phyloP scores from a whole-genome alignment of 2,113 vertebrate species.

The Nannospalax galili region DNA sequence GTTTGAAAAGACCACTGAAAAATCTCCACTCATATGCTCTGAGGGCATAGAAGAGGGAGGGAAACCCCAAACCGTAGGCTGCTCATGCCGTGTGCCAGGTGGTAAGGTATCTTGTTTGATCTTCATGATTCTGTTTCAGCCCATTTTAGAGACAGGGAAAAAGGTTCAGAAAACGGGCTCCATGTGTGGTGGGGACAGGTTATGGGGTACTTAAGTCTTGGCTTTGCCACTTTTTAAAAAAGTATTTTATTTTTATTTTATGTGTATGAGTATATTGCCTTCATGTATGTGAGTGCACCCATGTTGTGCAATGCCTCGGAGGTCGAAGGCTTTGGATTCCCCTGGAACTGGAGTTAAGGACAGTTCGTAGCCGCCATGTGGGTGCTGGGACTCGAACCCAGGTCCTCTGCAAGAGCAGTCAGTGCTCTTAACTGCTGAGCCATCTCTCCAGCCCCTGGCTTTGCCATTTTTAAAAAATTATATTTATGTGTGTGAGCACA shows the following conservation, averaged over 20 bases:
- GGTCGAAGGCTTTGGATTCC: no score
- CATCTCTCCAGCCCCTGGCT: no score
- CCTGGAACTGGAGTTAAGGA: no score
- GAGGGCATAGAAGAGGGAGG: neutral
- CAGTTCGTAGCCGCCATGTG: no score
- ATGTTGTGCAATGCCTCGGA: no score
- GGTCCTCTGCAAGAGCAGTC: no score
- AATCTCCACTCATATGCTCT: neutral
- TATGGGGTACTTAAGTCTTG: neutral
- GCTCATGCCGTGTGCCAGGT: neutral
- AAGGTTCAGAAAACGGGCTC: neutral
- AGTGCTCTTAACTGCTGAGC: no score
- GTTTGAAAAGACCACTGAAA: neutral
- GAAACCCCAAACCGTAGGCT: neutral
- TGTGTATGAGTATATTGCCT: no score
- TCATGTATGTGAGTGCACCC: no score
- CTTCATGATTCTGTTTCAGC: neutral
- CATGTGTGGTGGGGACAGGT: neutral
- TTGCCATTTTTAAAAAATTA: no score
- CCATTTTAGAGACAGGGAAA: neutral
- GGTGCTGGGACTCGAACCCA: no score
- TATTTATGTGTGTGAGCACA: no score
- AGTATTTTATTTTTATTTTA: neutral
- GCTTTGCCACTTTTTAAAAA: neutral
- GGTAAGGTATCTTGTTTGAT: neutral